These are phyloP conservation scores for Melieria crassipennis DNA, from an alignment of 2,888 invertebrate species.

Conservation along the genomic window DNA sequence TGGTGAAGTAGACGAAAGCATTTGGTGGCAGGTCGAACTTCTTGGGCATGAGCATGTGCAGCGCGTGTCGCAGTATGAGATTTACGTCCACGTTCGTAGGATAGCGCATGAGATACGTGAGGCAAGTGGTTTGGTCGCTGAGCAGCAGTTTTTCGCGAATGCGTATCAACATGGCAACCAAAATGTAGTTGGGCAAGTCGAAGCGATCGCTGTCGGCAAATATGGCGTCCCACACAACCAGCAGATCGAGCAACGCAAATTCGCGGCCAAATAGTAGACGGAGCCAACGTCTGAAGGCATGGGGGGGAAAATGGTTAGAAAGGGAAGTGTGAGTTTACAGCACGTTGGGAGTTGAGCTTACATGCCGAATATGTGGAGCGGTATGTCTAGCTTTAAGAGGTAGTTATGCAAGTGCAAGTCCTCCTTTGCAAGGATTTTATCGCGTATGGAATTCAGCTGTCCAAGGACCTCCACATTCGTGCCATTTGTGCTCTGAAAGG, in stretches of 20 bases:
- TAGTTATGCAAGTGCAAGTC: conserved; percentile 74
- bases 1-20: conserved; percentile 57
- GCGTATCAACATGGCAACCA: conserved; percentile 80
- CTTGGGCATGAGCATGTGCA: conserved; percentile 67
- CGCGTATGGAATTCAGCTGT: conserved; percentile 71
- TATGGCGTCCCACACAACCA: conserved; percentile 85
- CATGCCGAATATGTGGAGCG: conserved; percentile 89
- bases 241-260: conserved; percentile 79
- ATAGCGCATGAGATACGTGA: conserved; percentile 75
- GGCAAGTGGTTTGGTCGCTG: conserved; percentile 73
- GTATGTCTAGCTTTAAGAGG: conserved; percentile 77
- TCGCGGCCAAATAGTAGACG: conserved; percentile 85
- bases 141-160: conserved; percentile 72
- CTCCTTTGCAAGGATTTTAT: conserved; percentile 73
- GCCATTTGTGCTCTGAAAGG: conserved; percentile 9
- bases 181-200: conserved; percentile 73
- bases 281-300: conserved; percentile 77
- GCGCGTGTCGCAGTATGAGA: conserved; percentile 72
- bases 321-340: neutral
- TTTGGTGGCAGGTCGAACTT: conserved; percentile 61
- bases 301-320: conserved; percentile 18
- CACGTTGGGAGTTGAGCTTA: conserved; percentile 65
- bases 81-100: conserved; percentile 73
- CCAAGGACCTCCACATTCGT: conserved; percentile 71
- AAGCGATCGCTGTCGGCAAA: conserved; percentile 75